Evolutionary conservation across 2,888 invertebrate species (phyloP), one percentile per base, ranked within the genome.

Genomic region (Agrenia bidenticulata): DNA sequence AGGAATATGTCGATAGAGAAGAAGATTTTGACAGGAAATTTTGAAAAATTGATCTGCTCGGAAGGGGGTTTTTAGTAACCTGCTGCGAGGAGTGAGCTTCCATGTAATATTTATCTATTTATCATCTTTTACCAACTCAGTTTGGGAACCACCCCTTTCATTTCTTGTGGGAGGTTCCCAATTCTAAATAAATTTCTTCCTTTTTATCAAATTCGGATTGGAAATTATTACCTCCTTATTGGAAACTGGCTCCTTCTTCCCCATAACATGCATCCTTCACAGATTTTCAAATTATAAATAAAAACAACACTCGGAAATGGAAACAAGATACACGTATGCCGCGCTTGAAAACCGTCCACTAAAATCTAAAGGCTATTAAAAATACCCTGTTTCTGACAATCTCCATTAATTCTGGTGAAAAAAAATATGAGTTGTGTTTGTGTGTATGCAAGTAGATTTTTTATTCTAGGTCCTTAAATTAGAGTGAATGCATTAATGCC

Each of bases 41-140:
- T 72, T 75, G 74, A 75, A 74, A 74, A 73, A 75, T 75, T 69
- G 73, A 72, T 68, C 66, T 67, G 70, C 73, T 69, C 73, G 67
- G 72, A 69, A 76, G 73, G 76, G 73, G 76, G 76, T 73, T 74
- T 70, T 76, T 72, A 76, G 76, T 72, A 71, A 71, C 76, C 76
- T 72, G 76, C 76, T 76, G 76, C 71, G 76, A 72, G 73, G 72
- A 63, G 67, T 70, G 63, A 72, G 76, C 74, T 74, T 74, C 74
- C 69, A 76, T 60, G 67, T 73, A 73, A 62, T 70, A 72, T 72
- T 74, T 72, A 74, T 72, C 74, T 72, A 76, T 76, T 73, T 74
- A 76, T 76, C 76, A 76, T 75, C 70, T 74, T 66, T 63, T 72
- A 69, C 72, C 63, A 66, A 72, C 66, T 67, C 65, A 63, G 67